Evolutionary conservation across 35 echinoderm and acorn worm genomes (phyloP), one percentile per base, ranked within the genome.

Genomic region (Chiridota heheva): DNA sequence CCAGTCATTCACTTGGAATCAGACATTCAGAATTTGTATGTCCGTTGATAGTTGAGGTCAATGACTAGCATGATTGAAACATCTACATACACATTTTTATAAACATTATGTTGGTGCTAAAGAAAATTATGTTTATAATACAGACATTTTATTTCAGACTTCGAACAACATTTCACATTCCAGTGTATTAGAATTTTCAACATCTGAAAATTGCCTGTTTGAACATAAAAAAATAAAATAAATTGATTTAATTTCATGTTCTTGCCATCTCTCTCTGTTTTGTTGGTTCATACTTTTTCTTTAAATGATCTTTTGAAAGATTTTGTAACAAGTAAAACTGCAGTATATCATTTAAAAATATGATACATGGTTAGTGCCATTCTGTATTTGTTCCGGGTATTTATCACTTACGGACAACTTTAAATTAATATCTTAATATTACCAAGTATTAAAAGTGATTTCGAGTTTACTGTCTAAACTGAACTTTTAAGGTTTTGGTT

Each of bases 21-120:
- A 87, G 78, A 41, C 89, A 98, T 63, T 98, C 95, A 30, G 95
- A 98, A 60, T 98, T 88, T 76, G 84, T 98, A 7, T 87, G 79
- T 59, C 95, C 95, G 4, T 73, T 98, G 25, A 92, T 98, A 59
- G 81, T 91, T 16, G 95, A 91, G 41, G 95, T 98, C 5, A 79
- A 63, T 2, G 95, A 98, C 26, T 98, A 82, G 80, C 48, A 8
- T 22, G 22, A 13, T 53, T 53, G 48, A 53, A 53, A 53, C 10
- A 53, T 53, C 10, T 13, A 10, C 22, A 13, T 53, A 13, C 10
- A 53, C 48, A 13, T 10, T 10, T 10, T 22, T 10, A 22, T 53
- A 53, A 13, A 53, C 10, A 53, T 53, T 13, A 10, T 53, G 48
- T 53, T 53, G 10, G 48, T 53, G 48, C 22, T 53, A 10, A 22